Evolutionary conservation across 2,888 invertebrate genomes (phyloP).

Genomic region (Polydrusus pterygomalis): DNA sequence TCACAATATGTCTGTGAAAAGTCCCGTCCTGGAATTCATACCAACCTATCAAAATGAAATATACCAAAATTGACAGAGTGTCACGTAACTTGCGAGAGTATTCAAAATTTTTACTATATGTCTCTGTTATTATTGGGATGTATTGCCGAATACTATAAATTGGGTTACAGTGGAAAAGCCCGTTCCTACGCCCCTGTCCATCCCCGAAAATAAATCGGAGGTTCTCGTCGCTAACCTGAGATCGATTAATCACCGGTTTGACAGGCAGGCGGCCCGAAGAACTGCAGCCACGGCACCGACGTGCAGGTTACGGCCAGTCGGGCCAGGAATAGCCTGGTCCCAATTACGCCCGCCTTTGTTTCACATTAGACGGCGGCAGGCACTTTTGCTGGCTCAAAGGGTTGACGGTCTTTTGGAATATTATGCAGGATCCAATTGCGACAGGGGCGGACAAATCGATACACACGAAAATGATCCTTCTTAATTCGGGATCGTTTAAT

Average conservation of each 20-base stretch:
- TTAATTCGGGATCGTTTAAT: too few relatives aligned
- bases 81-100: too few relatives aligned
- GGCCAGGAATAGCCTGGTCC: constrained; percentile 42
- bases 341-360: constrained; percentile 42
- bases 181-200: constrained; percentile 12
- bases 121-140: too few relatives aligned
- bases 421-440: constrained; percentile 3
- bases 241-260: constrained; percentile 52
- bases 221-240: constrained; percentile 37
- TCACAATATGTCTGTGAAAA: too few relatives aligned
- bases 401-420: constrained; percentile 33
- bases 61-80: too few relatives aligned
- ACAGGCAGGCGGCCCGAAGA: constrained; percentile 43
- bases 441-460: constrained; percentile 7
- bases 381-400: constrained; percentile 34
- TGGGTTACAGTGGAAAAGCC: too few relatives aligned
- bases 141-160: too few relatives aligned
- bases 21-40: too few relatives aligned
- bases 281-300: constrained; percentile 40
- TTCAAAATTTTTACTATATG: too few relatives aligned
- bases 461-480: neutral
- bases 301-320: constrained; percentile 10
- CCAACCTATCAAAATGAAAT: too few relatives aligned
- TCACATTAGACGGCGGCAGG: constrained; percentile 15
- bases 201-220: constrained; percentile 45